A percentile compares a stretch with the other conserved stretches of the same genome.
Conservation (phyloP, 2,113 vertebrate genomes). For the Ginglymostoma cirratum region DNA sequence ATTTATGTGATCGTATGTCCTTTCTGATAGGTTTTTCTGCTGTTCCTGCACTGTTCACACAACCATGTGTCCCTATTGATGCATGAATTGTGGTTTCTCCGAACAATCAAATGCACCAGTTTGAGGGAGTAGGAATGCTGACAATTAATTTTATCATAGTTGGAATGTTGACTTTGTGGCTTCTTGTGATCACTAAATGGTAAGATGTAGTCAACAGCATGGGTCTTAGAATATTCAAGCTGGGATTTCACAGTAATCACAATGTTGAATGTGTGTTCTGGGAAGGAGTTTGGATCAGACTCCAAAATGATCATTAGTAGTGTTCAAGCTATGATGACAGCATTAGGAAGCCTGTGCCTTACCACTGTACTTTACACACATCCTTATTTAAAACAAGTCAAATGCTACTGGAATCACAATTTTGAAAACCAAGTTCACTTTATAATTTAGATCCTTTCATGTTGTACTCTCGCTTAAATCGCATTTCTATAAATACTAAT, state of each 20-base stretch:
- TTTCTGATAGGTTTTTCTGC: not conserved
- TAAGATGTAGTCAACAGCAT: not conserved
- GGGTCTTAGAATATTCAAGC: not conserved
- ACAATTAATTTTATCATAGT: not conserved
- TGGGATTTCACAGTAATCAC: not conserved
- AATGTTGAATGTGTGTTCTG: not conserved
- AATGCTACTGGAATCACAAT: not conserved
- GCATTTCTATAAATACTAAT: not conserved
- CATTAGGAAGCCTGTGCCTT: not conserved
- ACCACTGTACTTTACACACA: not conserved
- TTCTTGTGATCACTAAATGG: not conserved
- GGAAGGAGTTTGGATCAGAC: not conserved
- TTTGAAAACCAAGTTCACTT: not conserved
- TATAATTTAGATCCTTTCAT: not conserved
- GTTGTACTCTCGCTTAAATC: not conserved
- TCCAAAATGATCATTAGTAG: not conserved
- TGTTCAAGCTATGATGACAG: not conserved
- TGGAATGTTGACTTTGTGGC: not conserved
- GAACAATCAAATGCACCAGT: not conserved
- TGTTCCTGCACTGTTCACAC: not conserved
- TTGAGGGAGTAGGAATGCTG: not conserved
- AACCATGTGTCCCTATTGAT: conserved; percentile 8
- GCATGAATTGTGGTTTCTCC: not conserved
- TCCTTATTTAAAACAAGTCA: not conserved
- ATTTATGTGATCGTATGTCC: not conserved